Evolutionary conservation across 2,113 vertebrate species (phyloP), one percentile per base, ranked within the genome.

Genomic region (Tympanuchus pallidicinctus): DNA sequence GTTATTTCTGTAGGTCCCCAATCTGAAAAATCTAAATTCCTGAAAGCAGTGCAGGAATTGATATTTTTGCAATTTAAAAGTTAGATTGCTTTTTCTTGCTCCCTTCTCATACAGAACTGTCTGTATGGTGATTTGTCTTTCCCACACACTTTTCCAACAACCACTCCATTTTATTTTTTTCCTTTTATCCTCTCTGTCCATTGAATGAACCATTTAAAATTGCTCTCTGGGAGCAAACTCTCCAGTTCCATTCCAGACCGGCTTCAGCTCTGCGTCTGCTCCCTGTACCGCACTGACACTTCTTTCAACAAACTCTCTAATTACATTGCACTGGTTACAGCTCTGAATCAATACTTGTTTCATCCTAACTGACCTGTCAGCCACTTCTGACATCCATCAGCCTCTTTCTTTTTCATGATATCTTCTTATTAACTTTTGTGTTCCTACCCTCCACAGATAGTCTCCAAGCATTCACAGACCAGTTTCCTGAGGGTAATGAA

Each of bases 311-410:
- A 36, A 73, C 25, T 45, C 88, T 78, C 84, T 70, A 61, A 82
- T 66, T 40, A 43, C 30, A 54, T 40, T 60, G 57, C 43, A 11
- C 43, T 15, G 13, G 13, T 65, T 70, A 34, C 16, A 6, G 25
- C 69, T 67, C 30, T 64, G 47, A 94, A 77, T 70, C 38, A 0
- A 65, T 69, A 60, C 54, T 14, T 59, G 42, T 32, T 90, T 90
- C 21, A 88, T 88, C 79, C 48, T 59, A 59, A 57, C 70, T 77
- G 88, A 88, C 88, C 90, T 43, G 54, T n/a, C 93, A 88, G 74
- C 48, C 87, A 72, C 70, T 84, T 56, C 70, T 59, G 52, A 72
- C 74, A 48, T n/a, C 19, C 60, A 82, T 27, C 75, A 88, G 65
- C 22, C 75, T 59, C 70, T n/a, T 63, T 5, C 69, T 59, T 81